These are phyloP conservation scores for Laticauda laticaudata DNA, from an alignment of 2,113 vertebrate genomes.

Conservation along the genomic window DNA sequence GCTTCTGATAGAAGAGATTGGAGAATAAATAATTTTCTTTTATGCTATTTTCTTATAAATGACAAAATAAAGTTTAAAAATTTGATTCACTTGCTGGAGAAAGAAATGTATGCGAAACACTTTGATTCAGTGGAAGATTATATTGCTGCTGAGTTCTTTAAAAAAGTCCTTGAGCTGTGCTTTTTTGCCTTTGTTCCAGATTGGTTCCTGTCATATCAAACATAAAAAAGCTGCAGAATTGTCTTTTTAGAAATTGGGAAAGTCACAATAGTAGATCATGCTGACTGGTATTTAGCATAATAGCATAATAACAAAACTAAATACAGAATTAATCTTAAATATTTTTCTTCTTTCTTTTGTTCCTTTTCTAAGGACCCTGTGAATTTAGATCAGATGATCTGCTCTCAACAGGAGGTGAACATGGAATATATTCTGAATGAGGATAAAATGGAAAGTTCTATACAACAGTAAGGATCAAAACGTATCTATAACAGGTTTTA, in stretches of 20 bases:
- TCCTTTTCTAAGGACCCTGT: conserved; percentile 12
- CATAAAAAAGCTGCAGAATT: not conserved
- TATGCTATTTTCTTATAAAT: not conserved
- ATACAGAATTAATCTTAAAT: not conserved
- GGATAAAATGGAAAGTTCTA: conserved; percentile 24
- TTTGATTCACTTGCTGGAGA: not conserved
- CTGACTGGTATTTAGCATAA: not conserved
- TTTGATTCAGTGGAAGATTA: not conserved
- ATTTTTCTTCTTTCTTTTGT: not conserved
- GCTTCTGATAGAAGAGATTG: not conserved
- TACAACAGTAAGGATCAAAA: conserved; percentile 54
- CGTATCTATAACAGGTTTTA: not conserved
- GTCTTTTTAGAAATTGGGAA: not conserved
- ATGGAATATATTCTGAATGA: not conserved
- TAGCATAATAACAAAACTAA: not conserved
- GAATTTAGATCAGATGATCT: not conserved
- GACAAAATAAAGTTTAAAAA: not conserved
- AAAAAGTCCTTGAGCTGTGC: not conserved
- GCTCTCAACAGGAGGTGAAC: not conserved
- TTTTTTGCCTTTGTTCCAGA: not conserved
- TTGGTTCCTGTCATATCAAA: not conserved
- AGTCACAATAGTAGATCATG: not conserved
- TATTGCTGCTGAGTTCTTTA: not conserved
- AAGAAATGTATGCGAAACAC: not conserved
- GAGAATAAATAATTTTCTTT: not conserved